phyloP scores from a whole-genome alignment of 1,140 invertebrate genomes.

The Caerostris darwini region DNA sequence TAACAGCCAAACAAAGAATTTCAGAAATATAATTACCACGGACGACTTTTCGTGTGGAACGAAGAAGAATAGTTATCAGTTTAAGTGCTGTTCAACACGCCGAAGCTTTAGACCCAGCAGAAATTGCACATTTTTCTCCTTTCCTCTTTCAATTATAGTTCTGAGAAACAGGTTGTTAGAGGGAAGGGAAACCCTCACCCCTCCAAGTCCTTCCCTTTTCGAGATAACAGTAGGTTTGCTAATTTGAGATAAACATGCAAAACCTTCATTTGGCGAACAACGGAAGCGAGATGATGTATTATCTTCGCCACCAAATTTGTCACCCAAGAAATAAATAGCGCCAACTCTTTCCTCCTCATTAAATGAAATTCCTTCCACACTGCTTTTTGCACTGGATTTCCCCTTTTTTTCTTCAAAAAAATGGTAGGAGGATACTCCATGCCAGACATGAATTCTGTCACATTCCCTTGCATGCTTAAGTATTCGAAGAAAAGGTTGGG shows the following conservation, averaged over 20 bases:
- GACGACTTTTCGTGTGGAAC: constrained; percentile 76
- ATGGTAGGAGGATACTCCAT: not conserved
- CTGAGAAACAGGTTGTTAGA: constrained; percentile 73
- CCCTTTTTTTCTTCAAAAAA: not conserved
- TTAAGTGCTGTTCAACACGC: constrained; percentile 76
- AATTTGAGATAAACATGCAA: constrained; percentile 77
- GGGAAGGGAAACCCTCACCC: constrained; percentile 9
- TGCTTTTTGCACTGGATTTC: not conserved
- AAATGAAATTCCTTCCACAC: constrained; percentile 55
- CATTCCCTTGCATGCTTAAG: constrained; percentile 49
- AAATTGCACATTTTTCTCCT: constrained; percentile 61
- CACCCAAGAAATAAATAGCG: constrained; percentile 68
- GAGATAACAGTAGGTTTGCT: constrained; percentile 75
- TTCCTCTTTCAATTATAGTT: constrained; percentile 77
- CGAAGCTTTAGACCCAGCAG: constrained; percentile 16
- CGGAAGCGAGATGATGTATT: constrained; percentile 74
- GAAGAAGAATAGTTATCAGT: constrained; percentile 77
- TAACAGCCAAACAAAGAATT: constrained; percentile 76
- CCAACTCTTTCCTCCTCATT: constrained; percentile 66
- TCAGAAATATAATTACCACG: constrained; percentile 77
- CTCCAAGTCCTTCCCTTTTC: constrained; percentile 49
- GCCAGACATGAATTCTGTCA: constrained; percentile 26
- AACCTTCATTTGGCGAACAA: constrained; percentile 73
- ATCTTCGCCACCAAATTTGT: constrained; percentile 68
- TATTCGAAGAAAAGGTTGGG: not conserved